Conservation (phyloP, 2,888 invertebrate species). For the Euclidia mi region DNA sequence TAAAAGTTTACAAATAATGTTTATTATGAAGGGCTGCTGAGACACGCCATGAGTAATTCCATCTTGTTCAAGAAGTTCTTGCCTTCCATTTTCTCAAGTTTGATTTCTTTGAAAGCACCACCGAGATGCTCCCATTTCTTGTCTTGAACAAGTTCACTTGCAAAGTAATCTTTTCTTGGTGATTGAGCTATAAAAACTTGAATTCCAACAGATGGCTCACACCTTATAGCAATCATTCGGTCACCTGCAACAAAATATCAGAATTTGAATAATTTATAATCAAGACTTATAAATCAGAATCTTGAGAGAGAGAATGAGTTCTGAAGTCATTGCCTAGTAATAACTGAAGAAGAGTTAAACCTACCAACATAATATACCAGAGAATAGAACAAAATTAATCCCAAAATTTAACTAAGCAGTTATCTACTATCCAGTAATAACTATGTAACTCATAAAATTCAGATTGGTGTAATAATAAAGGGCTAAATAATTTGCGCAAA, state of each 20-base stretch:
- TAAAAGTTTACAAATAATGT: slow-evolving; percentile 48
- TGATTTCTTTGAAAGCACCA: slow-evolving; percentile 97
- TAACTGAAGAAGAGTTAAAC: no score
- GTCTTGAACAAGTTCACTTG: slow-evolving; percentile 96
- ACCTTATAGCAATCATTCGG: slow-evolving; percentile 96
- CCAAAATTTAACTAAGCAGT: no score
- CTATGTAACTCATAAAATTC: no score
- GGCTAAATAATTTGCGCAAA: no score
- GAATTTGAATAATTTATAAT: no score
- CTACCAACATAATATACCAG: no score
- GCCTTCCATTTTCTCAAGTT: slow-evolving; percentile 98
- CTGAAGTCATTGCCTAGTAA: no score
- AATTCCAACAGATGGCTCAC: slow-evolving; percentile 96
- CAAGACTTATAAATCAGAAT: no score
- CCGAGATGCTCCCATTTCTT: slow-evolving; percentile 98
- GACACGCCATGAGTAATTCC: slow-evolving; percentile 98
- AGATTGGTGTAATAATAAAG: no score
- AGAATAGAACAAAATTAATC: no score
- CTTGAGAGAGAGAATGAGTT: no score
- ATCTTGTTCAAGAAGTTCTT: slow-evolving; percentile 98
- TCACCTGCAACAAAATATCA: slow-evolving; percentile 84
- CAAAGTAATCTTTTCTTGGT: slow-evolving; percentile 96
- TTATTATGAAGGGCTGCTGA: slow-evolving; percentile 93
- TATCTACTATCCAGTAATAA: no score
- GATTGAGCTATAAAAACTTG: slow-evolving; percentile 97